Base-by-base conservation (phyloP, 2,888 invertebrate genomes). In the Psylliodes chrysocephalus region DNA sequence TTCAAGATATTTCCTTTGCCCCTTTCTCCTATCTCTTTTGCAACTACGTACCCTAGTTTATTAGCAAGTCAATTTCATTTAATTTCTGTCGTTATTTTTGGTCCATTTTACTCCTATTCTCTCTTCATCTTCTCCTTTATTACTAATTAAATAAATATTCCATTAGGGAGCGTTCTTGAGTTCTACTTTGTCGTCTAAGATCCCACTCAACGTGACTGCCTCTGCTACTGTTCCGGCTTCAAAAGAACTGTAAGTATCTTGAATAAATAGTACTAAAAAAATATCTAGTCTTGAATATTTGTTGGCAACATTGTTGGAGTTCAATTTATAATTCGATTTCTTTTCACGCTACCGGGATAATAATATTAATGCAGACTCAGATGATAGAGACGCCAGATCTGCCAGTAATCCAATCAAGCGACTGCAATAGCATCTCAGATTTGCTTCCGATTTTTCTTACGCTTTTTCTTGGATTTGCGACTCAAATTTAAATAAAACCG, bases 281-380 rank as follows among this genome's bases (percentile, higher is more conserved):
- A 30, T 30, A 30, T 30, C 3, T 25, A 7, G 7, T 25, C 7
- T 33, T 38, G 38, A 5, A 38, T 14, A 38, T 14, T 38, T 14
- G 10, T 38, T 33, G 55, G 44, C 55, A 55, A 55, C 55, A 8
- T 4, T 18, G 55, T 19, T 1, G 17, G 17, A 53, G 66, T 70
- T 67, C 68, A 66, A 67, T 67, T 68, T 60, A 75, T 76, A 77
- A 77, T 76, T 76, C 69, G 73, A 76, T 77, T 76, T 71, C 71
- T 71, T 73, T 72, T 67, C 72, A 70, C 71, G 74, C 73, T 73
- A 74, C 77, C 74, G 76, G 75, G 77, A 75, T 76, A 77, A 77
- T 77, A 75, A 76, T 75, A 75, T 77, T 76, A 76, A 77, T 77
- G 75, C 76, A 75, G 71, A 72, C 73, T 73, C 72, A 71, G 74